A percentile compares a stretch with the other conserved stretches of the same genome.
Conservation (phyloP, 2,113 vertebrate genomes). For the Meleagris gallopavo region DNA sequence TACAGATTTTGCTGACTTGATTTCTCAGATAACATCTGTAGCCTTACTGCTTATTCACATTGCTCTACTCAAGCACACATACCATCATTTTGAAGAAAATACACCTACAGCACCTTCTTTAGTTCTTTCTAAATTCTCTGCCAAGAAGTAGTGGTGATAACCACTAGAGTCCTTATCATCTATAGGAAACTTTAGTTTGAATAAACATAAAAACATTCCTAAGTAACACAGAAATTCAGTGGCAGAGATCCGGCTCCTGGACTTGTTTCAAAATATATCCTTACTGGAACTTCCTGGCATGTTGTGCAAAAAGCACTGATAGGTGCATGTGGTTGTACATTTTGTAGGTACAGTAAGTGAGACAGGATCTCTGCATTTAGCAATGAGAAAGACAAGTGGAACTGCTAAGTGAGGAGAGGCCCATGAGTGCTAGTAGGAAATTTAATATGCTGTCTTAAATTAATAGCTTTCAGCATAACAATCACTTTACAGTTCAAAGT, state of each 20-base stretch:
- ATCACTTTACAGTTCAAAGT: slow-evolving; percentile 47
- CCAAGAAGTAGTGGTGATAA: neutral
- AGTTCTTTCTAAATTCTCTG: neutral
- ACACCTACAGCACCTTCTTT: neutral
- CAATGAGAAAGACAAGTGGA: slow-evolving; percentile 13
- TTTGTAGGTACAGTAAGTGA: slow-evolving; percentile 34
- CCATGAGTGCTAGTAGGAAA: slow-evolving; percentile 23
- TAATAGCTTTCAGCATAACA: slow-evolving; percentile 52
- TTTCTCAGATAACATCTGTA: neutral
- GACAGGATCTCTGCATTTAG: slow-evolving; percentile 3
- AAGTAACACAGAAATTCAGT: neutral
- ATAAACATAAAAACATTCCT: neutral
- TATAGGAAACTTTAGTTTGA: neutral
- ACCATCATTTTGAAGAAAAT: neutral
- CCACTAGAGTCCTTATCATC: neutral
- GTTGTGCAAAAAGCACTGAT: neutral
- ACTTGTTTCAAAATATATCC: neutral
- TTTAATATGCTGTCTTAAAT: slow-evolving; percentile 52
- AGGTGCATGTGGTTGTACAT: neutral
- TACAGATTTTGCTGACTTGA: neutral
- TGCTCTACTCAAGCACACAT: neutral
- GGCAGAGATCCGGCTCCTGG: neutral
- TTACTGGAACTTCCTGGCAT: neutral
- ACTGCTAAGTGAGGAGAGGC: slow-evolving; percentile 14
- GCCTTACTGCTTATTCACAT: neutral